Base-by-base conservation (phyloP, 2,888 invertebrate genomes). In the Platycheirus rosarum region DNA sequence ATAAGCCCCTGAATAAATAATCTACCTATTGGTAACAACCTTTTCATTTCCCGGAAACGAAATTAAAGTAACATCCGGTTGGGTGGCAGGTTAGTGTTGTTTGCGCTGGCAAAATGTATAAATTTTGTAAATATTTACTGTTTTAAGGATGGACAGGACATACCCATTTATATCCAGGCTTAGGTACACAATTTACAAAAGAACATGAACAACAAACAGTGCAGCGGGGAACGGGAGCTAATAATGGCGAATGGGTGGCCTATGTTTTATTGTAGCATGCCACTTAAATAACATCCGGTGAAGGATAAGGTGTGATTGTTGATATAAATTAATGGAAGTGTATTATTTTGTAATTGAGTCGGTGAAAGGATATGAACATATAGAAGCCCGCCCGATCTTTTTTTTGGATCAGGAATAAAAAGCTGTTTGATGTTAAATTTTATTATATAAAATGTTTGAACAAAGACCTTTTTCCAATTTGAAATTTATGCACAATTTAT, bases 121-220 rank as follows among this genome's bases (percentile, higher is more conserved):
- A 75, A 69, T 79, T 79, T 55, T 57, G 63, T 63, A 74, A 79
- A 79, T 79, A 79, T 79, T 74, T 79, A 46, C 63, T 49, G 51
- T 46, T 73, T 63, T 53, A 46, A 46, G 63, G 53, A 73, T 53
- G 70, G 70, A 63, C 71, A 26, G 9, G 2, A 26, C 9, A 44
- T 13, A 18, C 11, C 9, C 49, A 2, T 6, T 11, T 7, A 40
- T 13, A 40, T 40, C n/a, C 1, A 11, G 6, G 18, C n/a, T 13
- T 35, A 9, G 4, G 26, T 32, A 44, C 7, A 32, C 29, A 55
- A 29, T 51, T 13, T 23, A 57, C 26, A 57, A 40, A 11, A 26
- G 23, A 20, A 53, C 44, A 48, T 51, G n/a, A 44, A n/a, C 49
- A 62, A 53, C 63, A 63, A 71, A 53, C 71, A 53, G 40, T 9